Conservation (phyloP, 2,113 vertebrate species). For the Tupaia tana region DNA sequence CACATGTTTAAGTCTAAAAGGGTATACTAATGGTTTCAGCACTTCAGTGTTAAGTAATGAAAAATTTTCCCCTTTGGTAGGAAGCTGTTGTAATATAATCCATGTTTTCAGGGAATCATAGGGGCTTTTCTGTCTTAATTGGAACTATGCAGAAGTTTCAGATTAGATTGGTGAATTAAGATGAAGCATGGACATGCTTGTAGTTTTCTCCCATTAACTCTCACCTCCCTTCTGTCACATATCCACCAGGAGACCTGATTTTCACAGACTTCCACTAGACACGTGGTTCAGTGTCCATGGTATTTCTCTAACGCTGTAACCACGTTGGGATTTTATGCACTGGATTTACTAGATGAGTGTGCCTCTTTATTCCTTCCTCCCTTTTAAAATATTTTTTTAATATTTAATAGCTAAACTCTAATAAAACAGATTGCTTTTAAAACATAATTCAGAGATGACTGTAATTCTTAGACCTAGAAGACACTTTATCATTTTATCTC, state of each 20-base stretch:
- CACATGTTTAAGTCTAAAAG: constrained; percentile 87
- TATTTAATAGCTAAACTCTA: not conserved
- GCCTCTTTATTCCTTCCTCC: not conserved
- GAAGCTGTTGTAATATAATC: constrained; percentile 86
- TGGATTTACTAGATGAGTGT: not conserved
- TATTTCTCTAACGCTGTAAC: not conserved
- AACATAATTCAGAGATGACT: not conserved
- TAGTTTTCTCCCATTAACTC: constrained; percentile 49
- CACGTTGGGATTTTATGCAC: not conserved
- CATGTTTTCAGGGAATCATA: constrained; percentile 86
- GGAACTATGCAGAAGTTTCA: constrained; percentile 82
- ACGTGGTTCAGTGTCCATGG: not conserved
- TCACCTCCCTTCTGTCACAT: not conserved
- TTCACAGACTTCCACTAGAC: not conserved
- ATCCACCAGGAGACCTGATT: not conserved
- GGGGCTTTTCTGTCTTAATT: constrained; percentile 82
- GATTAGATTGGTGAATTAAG: constrained; percentile 74
- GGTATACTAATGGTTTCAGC: constrained; percentile 89
- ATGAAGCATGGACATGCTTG: constrained; percentile 57
- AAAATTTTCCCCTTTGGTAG: constrained; percentile 78
- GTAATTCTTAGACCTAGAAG: not conserved
- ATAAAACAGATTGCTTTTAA: not conserved
- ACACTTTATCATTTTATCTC: not conserved
- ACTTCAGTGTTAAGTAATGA: constrained; percentile 88
- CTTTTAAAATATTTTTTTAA: not conserved